These are phyloP conservation scores for Paramisgurnus dabryanus DNA, from an alignment of 2,113 vertebrate genomes.

Conservation along the genomic window DNA sequence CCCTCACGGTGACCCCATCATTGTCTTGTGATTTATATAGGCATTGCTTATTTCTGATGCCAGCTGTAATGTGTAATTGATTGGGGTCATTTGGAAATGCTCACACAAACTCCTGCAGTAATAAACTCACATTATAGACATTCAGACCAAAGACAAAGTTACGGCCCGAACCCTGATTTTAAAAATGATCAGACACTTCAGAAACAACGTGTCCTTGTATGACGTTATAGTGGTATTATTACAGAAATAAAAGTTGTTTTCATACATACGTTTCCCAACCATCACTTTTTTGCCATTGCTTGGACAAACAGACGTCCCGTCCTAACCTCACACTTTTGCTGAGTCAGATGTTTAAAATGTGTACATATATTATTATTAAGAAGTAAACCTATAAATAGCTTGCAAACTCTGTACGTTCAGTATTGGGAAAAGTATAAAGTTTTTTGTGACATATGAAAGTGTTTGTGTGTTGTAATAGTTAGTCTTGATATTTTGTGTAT, in stretches of 20 bases:
- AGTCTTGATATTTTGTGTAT: not conserved
- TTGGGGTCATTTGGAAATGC: slow-evolving; percentile 43
- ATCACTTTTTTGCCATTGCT: too few relatives aligned
- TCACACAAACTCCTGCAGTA: slow-evolving; percentile 9
- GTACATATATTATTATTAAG: too few relatives aligned
- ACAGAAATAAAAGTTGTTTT: too few relatives aligned
- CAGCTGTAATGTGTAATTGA: slow-evolving; percentile 38
- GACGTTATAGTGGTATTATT: not conserved
- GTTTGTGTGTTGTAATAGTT: not conserved
- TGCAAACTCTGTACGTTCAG: not conserved
- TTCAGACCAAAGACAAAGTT: slow-evolving; percentile 3
- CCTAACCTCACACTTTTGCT: too few relatives aligned
- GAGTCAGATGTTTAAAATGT: too few relatives aligned
- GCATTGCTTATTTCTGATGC: slow-evolving; percentile 33
- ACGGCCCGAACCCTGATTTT: not conserved
- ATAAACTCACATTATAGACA: slow-evolving; percentile 20
- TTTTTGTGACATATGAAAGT: not conserved
- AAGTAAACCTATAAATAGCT: too few relatives aligned
- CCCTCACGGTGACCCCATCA: slow-evolving; percentile 9
- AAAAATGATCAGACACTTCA: not conserved
- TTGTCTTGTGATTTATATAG: slow-evolving; percentile 34
- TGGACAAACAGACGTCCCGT: too few relatives aligned
- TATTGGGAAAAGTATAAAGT: not conserved
- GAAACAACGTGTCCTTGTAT: not conserved
- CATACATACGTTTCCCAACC: too few relatives aligned